Evolutionary conservation across 2,797 vertebrate genomes (phyloP), one percentile per base, ranked within the genome.

Genomic region (Vipera ursinii): DNA sequence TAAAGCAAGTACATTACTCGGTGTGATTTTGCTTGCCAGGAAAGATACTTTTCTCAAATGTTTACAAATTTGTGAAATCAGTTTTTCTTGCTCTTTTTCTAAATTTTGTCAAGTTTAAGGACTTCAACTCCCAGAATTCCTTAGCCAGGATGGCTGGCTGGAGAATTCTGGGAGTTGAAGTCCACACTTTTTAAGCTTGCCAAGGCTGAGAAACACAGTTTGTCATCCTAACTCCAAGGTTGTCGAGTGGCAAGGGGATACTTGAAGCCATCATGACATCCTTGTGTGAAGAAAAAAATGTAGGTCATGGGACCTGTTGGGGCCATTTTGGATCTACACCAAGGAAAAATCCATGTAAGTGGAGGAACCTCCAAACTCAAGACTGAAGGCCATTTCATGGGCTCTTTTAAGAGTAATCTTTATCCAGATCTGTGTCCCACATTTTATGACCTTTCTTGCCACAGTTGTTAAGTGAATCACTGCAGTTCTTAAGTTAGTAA

Each of bases 171-270:
- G 14, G 15, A 28, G 51, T 20, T 57, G 28, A 17, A 69, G 28
- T 69, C 28, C 63, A 69, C 28, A n/a, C 28, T 32, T 69, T 12
- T n/a, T 69, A 69, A 69, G n/a, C n/a, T 73, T 73, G 15, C 13
- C 32, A 73, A 73, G 63, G 28, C 32, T 69, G 5, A 69, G 24
- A 26, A 69, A 15, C 1, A 6, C 13, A 57, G 28, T 38, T 57
- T 59, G 55, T 20, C 9, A 87, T 32, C 55, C n/a, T 32, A 73
- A 73, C 28, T 24, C 24, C 82, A 15, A 26, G 51, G 24, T 12
- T 73, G n/a, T 17, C 1, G 2, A 7, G n/a, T 73, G 65, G n/a
- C 15, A 32, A 73, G 0, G 5, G 63, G 2, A 0, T 32, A 7
- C n/a, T 73, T 38, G n/a, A 38, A 73, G 15, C n/a, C n/a, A 38